phyloP scores from a whole-genome alignment of 2,797 vertebrate species.

The Sebastiscus albofasciatus region DNA sequence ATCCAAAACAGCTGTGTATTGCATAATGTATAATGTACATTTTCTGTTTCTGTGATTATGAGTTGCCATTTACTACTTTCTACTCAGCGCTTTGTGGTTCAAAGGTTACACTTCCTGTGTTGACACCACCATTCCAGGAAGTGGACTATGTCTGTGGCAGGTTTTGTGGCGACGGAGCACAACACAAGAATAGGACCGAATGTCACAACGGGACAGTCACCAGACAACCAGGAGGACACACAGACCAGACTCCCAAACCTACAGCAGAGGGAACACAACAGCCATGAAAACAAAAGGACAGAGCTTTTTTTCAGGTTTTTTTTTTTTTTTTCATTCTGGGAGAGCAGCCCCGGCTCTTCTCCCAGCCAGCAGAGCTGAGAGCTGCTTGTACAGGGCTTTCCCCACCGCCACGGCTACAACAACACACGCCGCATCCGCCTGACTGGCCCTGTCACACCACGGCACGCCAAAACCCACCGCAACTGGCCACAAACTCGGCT shows the following conservation, averaged over 20 bases:
- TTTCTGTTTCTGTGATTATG: neutral
- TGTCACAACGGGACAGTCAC: constrained; percentile 28
- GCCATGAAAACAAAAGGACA: constrained; percentile 50
- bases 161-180: constrained; percentile 34
- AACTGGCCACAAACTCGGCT: constrained; percentile 46
- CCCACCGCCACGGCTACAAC: constrained; percentile 69
- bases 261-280: constrained; percentile 46
- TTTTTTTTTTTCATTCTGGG: constrained; percentile 59
- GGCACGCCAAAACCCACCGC: constrained; percentile 71
- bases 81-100: constrained; percentile 15
- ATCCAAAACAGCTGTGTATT: neutral
- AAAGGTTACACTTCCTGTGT: constrained; percentile 49
- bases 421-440: constrained; percentile 76
- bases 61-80: neutral
- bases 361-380: constrained; percentile 67
- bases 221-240: constrained; percentile 33
- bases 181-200: constrained; percentile 28
- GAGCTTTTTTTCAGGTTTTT: constrained; percentile 31
- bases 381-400: constrained; percentile 80
- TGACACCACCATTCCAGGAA: constrained; percentile 38
- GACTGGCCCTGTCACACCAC: constrained; percentile 74
- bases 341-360: constrained; percentile 67
- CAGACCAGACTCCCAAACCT: constrained; percentile 41
- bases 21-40: neutral
- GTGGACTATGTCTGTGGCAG: constrained; percentile 22